Base-by-base conservation (phyloP, 1,140 invertebrate genomes). In the Eubasilissa regina region DNA sequence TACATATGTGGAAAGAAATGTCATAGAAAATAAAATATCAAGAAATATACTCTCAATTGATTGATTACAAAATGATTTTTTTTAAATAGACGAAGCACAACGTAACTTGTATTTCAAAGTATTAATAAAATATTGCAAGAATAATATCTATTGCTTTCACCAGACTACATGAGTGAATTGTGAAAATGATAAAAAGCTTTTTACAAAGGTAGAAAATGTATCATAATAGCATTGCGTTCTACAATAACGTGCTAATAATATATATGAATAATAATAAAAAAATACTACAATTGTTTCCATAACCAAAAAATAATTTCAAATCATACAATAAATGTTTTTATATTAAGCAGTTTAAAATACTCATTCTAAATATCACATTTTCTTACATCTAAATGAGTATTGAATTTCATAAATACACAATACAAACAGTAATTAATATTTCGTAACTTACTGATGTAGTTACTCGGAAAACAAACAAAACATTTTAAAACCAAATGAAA, bases 301-400 rank as follows among this genome's bases (percentile, higher is more conserved):
- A 21, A 21, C 21, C 25, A 35, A 58, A 58, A 58, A 21, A 7
- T 8, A 58, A 58, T 58, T 58, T 58, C 15, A 58, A 58, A 58
- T 10, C 21, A 58, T 58, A 19, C n/a, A 58, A 58, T 19, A 21
- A 35, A 35, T 35, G 25, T 51, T 51, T 51, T 51, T n/a, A 64
- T 47, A 64, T 0, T 66, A 70, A 70, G 47, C 25, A 70, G 10
- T 19, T 70, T 35, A 7, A 74, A 74, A 56, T 56, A 74, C 70
- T 74, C 70, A 74, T 74, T 74, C 70, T 74, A 74, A 74, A 74
- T 74, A 74, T 74, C 70, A 74, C 70, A 74, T 74, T 53, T 55
- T 43, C 70, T 74, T 74, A 74, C 21, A 74, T 21, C 70, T 74
- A 74, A 55, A 55, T 74, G 70, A 74, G 70, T 74, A 74, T 74